Evolutionary conservation across 2,888 invertebrate species (phyloP), one percentile per base, ranked within the genome.

Genomic region (Notodonta dromedarius): DNA sequence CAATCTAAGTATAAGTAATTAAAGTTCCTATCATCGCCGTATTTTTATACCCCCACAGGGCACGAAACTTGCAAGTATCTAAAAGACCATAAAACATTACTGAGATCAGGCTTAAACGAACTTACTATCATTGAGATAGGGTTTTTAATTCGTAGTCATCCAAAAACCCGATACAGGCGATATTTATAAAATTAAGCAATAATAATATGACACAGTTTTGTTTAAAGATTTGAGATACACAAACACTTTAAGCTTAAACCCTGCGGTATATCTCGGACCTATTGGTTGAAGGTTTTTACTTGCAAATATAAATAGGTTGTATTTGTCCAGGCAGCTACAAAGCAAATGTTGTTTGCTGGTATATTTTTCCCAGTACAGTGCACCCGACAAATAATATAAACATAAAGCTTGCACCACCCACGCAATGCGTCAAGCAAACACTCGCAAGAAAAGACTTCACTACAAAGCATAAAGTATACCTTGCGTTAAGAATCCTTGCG

Each of bases 291-390:
- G 8, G 42, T 9, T 42, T 42, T 42, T 42, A 51, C 24, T 39
- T 24, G 24, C 24, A 24, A 24, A 24, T 24, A 24, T 56, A 5
- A 51, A 51, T 52, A 12, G 40, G 64, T 40, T 54, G 58, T 67
- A 46, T 55, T 55, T 39, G 42, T 58, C 56, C 51, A 46, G 60
- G 54, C 60, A 53, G 65, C 56, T 60, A 59, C 58, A 63, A 62
- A 65, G 60, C 24, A 73, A 73, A 76, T 70, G 69, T 64, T 66
- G 61, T 70, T 62, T 57, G 32, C 57, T 40, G 61, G 65, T 68
- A 66, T 71, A 73, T 76, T 72, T 68, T 72, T 66, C 61, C 68
- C 63, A 65, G 48, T 65, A 54, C 60, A 50, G 58, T 62, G 63
- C 63, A 65, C 67, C 58, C 59, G 62, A 60, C 56, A 58, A 69